These are phyloP conservation scores for Spinus pinus DNA, from an alignment of 2,797 vertebrate species.

Conservation along the genomic window DNA sequence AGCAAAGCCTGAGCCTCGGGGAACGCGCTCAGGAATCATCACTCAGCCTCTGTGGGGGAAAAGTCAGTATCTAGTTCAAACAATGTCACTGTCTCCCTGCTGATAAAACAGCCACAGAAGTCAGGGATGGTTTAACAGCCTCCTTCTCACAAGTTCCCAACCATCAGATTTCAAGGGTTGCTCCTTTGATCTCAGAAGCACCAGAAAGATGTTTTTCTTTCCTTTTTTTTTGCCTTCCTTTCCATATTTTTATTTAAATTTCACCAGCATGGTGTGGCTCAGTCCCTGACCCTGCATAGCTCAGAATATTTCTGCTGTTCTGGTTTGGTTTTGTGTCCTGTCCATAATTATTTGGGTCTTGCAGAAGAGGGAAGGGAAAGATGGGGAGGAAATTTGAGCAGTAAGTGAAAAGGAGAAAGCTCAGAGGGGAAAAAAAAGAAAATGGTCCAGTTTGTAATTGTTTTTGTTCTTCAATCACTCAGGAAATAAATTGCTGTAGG, in stretches of 20 bases:
- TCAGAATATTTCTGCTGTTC: not conserved
- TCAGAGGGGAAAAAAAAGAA: slow-evolving; percentile 8
- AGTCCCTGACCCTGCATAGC: not conserved
- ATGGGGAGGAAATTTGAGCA: not conserved
- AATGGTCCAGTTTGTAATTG: slow-evolving; percentile 51
- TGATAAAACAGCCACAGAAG: slow-evolving; percentile 44
- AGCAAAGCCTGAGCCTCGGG: not conserved
- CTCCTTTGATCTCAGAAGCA: slow-evolving; percentile 51
- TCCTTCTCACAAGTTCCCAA: slow-evolving; percentile 36
- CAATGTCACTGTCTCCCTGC: not conserved
- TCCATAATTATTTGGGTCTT: slow-evolving; percentile 12
- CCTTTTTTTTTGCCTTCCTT: not conserved
- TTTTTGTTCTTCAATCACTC: slow-evolving; percentile 54
- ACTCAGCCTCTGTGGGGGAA: not conserved
- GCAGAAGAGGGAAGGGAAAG: not conserved
- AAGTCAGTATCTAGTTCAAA: slow-evolving; percentile 30
- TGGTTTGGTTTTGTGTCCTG: not conserved
- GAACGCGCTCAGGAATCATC: not conserved
- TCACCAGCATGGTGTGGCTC: not conserved
- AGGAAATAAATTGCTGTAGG: slow-evolving; percentile 40
- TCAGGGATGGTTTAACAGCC: slow-evolving; percentile 35
- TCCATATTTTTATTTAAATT: not conserved
- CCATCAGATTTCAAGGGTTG: slow-evolving; percentile 51
- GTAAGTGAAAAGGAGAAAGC: slow-evolving; percentile 42
- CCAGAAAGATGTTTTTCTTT: not conserved